Evolutionary conservation across 2,797 vertebrate species (phyloP).

Genomic region (Heterohyrax brucei): DNA sequence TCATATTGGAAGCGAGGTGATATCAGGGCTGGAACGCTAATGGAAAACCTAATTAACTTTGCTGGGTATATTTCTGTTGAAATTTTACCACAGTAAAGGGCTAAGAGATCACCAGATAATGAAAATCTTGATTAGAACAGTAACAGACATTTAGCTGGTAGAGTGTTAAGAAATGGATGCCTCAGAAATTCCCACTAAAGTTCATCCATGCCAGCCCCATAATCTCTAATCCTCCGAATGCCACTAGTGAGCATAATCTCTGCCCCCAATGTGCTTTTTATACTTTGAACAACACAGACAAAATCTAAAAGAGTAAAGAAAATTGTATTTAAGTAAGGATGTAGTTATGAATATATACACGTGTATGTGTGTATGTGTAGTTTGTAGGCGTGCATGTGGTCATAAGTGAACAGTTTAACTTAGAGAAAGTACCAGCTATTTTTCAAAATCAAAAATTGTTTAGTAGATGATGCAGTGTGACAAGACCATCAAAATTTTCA

Average conservation of each 20-base stretch:
- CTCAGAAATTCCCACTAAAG: background rate
- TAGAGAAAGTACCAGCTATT: background rate
- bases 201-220: background rate
- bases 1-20: conserved; percentile 72
- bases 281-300: background rate
- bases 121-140: conserved; percentile 61
- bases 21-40: conserved; percentile 68
- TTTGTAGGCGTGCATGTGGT: background rate
- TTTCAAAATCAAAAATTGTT: background rate
- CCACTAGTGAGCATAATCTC: background rate
- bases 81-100: conserved; percentile 51
- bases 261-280: background rate
- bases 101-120: conserved; percentile 48
- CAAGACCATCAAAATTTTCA: conserved; percentile 9
- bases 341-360: background rate
- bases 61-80: conserved; percentile 28
- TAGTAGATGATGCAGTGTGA: background rate
- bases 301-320: background rate
- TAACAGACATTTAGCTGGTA: conserved; percentile 41
- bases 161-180: background rate
- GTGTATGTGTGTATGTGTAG: background rate
- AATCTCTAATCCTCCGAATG: background rate
- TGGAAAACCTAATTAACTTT: conserved; percentile 77
- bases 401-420: background rate
- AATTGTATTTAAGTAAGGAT: background rate